Conservation (phyloP, 2,113 vertebrate genomes). For the Sebastes schlegelii region DNA sequence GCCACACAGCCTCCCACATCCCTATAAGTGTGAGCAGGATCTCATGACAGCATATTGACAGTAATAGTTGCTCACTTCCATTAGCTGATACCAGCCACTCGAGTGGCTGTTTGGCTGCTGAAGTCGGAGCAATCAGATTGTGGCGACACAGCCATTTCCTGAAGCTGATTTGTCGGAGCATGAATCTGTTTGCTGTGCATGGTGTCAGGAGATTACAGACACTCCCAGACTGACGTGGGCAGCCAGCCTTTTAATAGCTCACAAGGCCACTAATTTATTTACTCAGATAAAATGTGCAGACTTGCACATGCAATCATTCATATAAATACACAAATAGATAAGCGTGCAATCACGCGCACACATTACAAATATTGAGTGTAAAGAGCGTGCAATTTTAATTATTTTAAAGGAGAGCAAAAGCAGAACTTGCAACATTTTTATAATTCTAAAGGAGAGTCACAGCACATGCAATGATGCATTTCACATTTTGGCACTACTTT, state of each 20-base stretch:
- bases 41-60: slow-evolving; percentile 72
- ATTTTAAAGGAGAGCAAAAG: neutral
- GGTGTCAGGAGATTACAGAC: slow-evolving; percentile 57
- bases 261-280: slow-evolving; percentile 58
- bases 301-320: slow-evolving; percentile 26
- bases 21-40: slow-evolving; percentile 53
- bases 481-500: neutral
- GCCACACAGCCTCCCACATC: slow-evolving; percentile 56
- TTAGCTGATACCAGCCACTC: slow-evolving; percentile 77
- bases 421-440: neutral
- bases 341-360: slow-evolving; percentile 5
- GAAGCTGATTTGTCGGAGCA: slow-evolving; percentile 63
- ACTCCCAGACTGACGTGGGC: slow-evolving; percentile 58
- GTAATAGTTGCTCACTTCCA: slow-evolving; percentile 72
- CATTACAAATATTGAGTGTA: slow-evolving; percentile 10
- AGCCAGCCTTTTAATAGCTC: slow-evolving; percentile 64
- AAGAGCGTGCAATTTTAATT: slow-evolving; percentile 3
- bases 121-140: slow-evolving; percentile 71
- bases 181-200: slow-evolving; percentile 50
- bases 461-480: neutral
- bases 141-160: slow-evolving; percentile 61
- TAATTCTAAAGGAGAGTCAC: neutral
- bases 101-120: slow-evolving; percentile 56
- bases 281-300: slow-evolving; percentile 51
- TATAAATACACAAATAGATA: slow-evolving; percentile 22